Evolutionary conservation across 2,888 invertebrate genomes (phyloP).

Genomic region (Coecobrya sp.): DNA sequence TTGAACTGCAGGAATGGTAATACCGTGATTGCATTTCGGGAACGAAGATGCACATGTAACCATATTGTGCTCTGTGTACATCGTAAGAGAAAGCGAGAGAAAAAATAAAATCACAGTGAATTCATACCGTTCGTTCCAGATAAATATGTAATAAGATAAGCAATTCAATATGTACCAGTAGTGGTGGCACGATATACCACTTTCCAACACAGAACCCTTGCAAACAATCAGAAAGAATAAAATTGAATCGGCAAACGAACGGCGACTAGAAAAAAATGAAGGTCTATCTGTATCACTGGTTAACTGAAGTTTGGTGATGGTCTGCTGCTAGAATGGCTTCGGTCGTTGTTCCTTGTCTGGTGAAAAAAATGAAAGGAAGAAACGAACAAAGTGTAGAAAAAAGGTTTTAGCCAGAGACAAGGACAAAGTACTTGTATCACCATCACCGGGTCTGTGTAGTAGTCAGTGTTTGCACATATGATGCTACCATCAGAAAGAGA

Average conservation of each 20-base stretch:
- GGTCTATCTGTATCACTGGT: background rate
- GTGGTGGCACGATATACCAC: constrained; percentile 3
- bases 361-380: constrained; percentile 27
- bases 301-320: background rate
- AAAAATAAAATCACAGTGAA: constrained; percentile 48
- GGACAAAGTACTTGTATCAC: constrained; percentile 69
- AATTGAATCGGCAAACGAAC: constrained; percentile 59
- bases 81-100: background rate
- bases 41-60: background rate
- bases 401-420: constrained; percentile 67
- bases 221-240: constrained; percentile 50
- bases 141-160: constrained; percentile 70
- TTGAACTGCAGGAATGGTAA: constrained; percentile 19
- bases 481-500: constrained; percentile 9
- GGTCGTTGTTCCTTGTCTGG: background rate
- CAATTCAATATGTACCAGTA: constrained; percentile 49
- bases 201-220: constrained; percentile 21
- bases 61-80: background rate
- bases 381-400: constrained; percentile 28
- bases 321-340: background rate
- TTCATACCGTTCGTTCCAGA: constrained; percentile 39
- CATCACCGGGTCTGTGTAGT: constrained; percentile 8
- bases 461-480: constrained; percentile 22
- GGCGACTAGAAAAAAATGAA: constrained; percentile 32
- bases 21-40: background rate